phyloP scores from a whole-genome alignment of 2,797 vertebrate genomes.

The Mormyrus hasselquistii region DNA sequence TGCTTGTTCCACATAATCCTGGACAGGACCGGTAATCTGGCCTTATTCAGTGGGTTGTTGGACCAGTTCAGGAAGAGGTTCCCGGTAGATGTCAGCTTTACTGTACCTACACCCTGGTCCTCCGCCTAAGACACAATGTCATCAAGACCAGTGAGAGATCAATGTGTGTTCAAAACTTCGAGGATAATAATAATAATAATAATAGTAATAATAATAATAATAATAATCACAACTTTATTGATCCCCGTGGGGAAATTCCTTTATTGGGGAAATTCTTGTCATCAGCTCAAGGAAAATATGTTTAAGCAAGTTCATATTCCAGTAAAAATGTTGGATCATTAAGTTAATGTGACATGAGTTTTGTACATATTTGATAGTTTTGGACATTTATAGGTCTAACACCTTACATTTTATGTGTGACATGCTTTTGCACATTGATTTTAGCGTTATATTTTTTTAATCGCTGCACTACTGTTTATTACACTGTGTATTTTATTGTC shows the following conservation, averaged over 20 bases:
- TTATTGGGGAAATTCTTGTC: too few species aligned
- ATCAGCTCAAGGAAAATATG: not conserved
- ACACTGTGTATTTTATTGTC: not conserved
- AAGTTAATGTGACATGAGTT: not conserved
- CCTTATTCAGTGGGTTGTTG: conserved; percentile 90
- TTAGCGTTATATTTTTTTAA: not conserved
- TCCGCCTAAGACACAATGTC: conserved; percentile 91
- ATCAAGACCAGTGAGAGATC: conserved; percentile 81
- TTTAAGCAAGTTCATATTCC: not conserved
- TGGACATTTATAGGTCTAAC: not conserved
- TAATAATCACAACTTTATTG: too few species aligned
- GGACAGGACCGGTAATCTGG: conserved; percentile 76
- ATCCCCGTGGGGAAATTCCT: too few species aligned
- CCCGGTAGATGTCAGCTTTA: conserved; percentile 74
- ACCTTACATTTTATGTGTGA: not conserved
- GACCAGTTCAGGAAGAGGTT: conserved; percentile 96
- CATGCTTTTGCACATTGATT: not conserved
- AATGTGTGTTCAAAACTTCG: not conserved
- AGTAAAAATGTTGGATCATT: not conserved
- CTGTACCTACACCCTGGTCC: conserved; percentile 85
- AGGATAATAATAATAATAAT: not conserved
- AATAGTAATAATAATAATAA: too few species aligned
- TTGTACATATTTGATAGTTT: not conserved
- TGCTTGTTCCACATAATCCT: conserved; percentile 61
- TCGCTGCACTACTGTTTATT: not conserved